Conservation (phyloP, 2,113 vertebrate genomes). For the Saguinus midas region DNA sequence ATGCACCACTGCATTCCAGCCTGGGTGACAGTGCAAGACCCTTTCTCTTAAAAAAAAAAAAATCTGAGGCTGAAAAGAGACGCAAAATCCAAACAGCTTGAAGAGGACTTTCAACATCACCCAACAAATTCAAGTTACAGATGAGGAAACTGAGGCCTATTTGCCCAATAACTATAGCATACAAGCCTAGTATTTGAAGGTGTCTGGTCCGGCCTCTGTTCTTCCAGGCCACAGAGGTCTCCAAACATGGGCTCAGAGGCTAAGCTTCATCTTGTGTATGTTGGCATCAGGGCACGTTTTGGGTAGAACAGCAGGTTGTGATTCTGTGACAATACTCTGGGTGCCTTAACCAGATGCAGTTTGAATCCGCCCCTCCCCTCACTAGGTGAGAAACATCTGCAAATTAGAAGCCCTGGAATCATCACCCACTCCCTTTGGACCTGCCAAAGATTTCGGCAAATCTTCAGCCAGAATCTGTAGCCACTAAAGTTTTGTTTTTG, state of each 20-base stretch:
- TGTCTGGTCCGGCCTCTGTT: background rate
- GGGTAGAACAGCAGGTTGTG: background rate
- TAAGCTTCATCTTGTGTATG: rapidly evolving
- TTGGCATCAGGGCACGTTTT: rapidly evolving
- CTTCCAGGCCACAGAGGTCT: background rate
- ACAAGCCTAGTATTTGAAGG: background rate
- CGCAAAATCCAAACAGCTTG: background rate
- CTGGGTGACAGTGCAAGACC: too few species aligned
- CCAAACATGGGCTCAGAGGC: background rate
- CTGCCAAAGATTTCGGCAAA: background rate
- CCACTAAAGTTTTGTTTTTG: too few species aligned
- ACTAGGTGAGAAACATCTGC: background rate
- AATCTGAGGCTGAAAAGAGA: background rate
- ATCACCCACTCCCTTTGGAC: background rate
- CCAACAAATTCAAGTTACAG: background rate
- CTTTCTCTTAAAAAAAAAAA: too few species aligned
- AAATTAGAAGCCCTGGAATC: background rate
- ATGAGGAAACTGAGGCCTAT: background rate
- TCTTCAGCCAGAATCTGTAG: background rate
- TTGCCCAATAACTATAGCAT: background rate
- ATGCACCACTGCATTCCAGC: too few species aligned
- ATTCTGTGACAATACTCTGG: too few species aligned
- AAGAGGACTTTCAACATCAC: background rate
- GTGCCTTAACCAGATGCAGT: background rate
- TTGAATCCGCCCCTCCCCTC: rapidly evolving